Evolutionary conservation across 2,113 vertebrate species (phyloP).

Genomic region (Nycticorax nycticorax): DNA sequence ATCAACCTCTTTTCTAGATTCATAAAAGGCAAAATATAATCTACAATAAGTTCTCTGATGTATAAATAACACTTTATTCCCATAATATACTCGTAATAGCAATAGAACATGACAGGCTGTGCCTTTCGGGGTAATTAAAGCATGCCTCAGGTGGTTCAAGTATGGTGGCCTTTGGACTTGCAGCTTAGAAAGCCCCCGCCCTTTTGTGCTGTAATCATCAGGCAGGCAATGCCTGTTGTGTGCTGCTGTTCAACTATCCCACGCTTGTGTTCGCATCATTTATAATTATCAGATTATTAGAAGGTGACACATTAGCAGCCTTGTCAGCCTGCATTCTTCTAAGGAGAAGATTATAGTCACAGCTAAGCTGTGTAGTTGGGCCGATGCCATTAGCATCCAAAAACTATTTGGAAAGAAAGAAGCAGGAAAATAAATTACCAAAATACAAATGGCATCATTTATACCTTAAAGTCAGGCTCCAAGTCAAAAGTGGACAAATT

Average conservation of each 20-base stretch:
- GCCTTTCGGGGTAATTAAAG: conserved; percentile 45
- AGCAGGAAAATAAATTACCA: neutral
- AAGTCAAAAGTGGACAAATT: neutral
- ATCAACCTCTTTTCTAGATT: conserved; percentile 23
- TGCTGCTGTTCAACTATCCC: conserved; percentile 15
- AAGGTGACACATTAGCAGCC: conserved; percentile 57
- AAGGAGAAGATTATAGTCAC: conserved; percentile 8
- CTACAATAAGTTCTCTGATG: neutral
- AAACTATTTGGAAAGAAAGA: neutral
- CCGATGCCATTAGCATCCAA: neutral
- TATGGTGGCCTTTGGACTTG: conserved; percentile 22
- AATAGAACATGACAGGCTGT: conserved; percentile 13
- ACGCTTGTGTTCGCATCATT: conserved; percentile 57
- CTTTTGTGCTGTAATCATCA: neutral
- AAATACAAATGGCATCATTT: neutral
- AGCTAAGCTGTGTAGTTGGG: neutral
- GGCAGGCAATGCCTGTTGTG: neutral
- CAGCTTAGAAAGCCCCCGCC: neutral
- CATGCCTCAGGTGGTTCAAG: conserved; percentile 14
- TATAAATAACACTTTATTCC: conserved; percentile 43
- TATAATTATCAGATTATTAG: conserved; percentile 72
- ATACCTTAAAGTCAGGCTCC: neutral
- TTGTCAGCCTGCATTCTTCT: conserved; percentile 37
- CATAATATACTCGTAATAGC: neutral
- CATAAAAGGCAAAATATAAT: neutral